Conservation (phyloP, 2,797 vertebrate species). For the Betta splendens region DNA sequence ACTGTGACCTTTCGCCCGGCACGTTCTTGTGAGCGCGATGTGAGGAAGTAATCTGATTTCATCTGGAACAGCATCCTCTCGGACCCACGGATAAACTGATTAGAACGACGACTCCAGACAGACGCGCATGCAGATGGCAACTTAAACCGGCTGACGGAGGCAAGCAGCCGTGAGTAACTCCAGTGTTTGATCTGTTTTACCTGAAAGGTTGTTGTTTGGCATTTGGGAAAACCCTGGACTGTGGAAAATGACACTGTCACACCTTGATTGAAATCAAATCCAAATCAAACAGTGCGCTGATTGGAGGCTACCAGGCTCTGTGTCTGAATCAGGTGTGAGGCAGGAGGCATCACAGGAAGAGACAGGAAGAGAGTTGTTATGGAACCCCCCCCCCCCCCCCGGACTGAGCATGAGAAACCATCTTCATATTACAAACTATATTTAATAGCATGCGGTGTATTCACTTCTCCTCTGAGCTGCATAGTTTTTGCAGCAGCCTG, state of each 20-base stretch:
- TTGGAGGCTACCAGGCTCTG: constrained; percentile 18
- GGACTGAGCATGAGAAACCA: constrained; percentile 35
- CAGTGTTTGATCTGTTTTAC: background rate
- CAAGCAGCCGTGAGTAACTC: too few species aligned
- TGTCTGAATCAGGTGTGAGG: constrained; percentile 55
- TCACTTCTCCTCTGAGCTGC: constrained; percentile 19
- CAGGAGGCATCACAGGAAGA: constrained; percentile 34
- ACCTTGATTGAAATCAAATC: constrained; percentile 41
- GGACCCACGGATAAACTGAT: too few species aligned
- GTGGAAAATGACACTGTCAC: constrained; percentile 27
- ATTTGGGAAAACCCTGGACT: constrained; percentile 20
- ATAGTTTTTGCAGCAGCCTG: constrained; percentile 42
- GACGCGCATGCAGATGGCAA: too few species aligned
- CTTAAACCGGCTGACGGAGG: too few species aligned
- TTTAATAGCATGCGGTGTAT: constrained; percentile 23
- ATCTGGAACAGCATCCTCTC: too few species aligned
- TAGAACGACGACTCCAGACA: too few species aligned
- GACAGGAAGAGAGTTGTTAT: constrained; percentile 35
- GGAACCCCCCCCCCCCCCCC: too few species aligned
- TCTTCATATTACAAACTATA: constrained; percentile 47
- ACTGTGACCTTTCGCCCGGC: too few species aligned
- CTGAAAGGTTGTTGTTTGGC: constrained; percentile 7
- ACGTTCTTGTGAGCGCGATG: too few species aligned
- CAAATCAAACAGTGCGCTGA: constrained; percentile 37
- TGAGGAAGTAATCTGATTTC: too few species aligned